These are phyloP conservation scores for Sminthurinus aureus DNA, from an alignment of 2,888 invertebrate genomes.

Conservation along the genomic window DNA sequence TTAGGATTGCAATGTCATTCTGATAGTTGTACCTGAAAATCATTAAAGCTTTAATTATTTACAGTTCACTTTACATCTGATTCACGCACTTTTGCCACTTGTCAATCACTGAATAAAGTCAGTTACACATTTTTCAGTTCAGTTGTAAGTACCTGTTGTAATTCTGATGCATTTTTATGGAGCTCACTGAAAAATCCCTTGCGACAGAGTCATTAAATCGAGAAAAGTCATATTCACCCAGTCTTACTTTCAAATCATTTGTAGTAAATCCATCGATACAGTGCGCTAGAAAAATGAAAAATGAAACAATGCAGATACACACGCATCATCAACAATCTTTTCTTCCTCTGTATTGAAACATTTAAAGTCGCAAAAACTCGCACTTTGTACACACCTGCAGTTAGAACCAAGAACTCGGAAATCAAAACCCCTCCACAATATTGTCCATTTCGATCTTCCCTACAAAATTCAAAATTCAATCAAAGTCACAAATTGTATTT, in stretches of 20 bases:
- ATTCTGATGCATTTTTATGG: slow-evolving; percentile 73
- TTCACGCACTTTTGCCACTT: no score
- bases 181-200: slow-evolving; percentile 73
- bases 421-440: slow-evolving; percentile 85
- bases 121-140: no score
- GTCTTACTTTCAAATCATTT: slow-evolving; percentile 72
- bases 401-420: slow-evolving; percentile 79
- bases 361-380: neutral
- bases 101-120: no score
- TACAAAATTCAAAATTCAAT: slow-evolving; percentile 30
- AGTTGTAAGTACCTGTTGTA: slow-evolving; percentile 68
- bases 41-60: no score
- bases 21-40: slow-evolving; percentile 69
- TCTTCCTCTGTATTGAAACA: no score
- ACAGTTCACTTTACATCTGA: no score
- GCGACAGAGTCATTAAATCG: slow-evolving; percentile 73
- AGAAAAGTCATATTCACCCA: slow-evolving; percentile 83
- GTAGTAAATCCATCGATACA: slow-evolving; percentile 67
- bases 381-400: slow-evolving; percentile 73
- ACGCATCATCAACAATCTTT: no score
- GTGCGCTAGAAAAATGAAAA: slow-evolving; percentile 61
- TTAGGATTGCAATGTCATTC: slow-evolving; percentile 79
- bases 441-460: slow-evolving; percentile 63
- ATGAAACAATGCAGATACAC: no score
- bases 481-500: neutral